Percentiles rank a stretch among this genome's conserved stretches.
Evolutionary conservation across 1,140 invertebrate genomes (phyloP).

Genomic region (Phenacoccus solenopsis): DNA sequence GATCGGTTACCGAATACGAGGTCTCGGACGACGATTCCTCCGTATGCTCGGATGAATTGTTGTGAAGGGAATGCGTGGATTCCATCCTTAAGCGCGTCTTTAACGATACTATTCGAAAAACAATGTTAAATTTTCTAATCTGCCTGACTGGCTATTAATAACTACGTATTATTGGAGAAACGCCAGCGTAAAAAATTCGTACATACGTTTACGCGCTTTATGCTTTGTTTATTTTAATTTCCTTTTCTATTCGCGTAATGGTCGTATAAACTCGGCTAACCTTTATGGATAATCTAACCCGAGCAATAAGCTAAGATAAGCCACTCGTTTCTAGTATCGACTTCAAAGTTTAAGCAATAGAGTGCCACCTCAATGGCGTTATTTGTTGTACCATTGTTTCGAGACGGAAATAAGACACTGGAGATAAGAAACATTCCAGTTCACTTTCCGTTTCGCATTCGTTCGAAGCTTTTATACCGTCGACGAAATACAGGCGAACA

Average conservation of each 20-base stretch:
- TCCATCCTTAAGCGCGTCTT: background rate
- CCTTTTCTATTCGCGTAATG: background rate
- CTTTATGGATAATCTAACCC: too few relatives aligned
- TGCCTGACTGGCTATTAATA: background rate
- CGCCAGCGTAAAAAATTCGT: background rate
- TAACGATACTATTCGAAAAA: background rate
- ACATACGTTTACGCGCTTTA: background rate
- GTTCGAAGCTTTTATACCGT: background rate
- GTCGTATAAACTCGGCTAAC: too few relatives aligned
- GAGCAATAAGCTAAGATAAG: too few relatives aligned
- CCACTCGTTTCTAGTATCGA: too few relatives aligned
- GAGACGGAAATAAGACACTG: background rate
- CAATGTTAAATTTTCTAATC: constrained; percentile 3
- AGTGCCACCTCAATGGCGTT: background rate
- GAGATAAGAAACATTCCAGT: background rate
- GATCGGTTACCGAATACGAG: constrained; percentile 31
- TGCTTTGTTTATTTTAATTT: background rate
- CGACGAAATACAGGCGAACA: background rate
- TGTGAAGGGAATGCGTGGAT: background rate
- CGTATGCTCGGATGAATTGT: background rate
- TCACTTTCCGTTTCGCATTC: background rate
- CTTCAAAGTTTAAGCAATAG: background rate
- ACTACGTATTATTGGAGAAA: background rate
- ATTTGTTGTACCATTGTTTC: background rate
- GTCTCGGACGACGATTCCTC: constrained; percentile 13